These are phyloP conservation scores for Salvelinus fontinalis DNA, from an alignment of 2,113 vertebrate species.

Conservation along the genomic window DNA sequence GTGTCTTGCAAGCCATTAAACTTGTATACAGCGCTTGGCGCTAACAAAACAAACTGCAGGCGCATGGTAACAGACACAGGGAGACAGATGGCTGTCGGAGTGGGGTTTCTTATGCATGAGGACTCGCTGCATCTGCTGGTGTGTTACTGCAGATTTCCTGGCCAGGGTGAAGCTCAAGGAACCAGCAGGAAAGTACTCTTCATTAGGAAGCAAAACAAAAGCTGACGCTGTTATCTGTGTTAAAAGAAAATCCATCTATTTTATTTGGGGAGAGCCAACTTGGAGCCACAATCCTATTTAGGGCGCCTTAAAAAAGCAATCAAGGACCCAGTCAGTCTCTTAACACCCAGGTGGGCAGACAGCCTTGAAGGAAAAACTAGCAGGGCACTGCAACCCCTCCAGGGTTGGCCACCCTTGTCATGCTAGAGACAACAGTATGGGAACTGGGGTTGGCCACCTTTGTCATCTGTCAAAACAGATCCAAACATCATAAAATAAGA, in stretches of 20 bases:
- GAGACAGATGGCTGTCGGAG: constrained; percentile 71
- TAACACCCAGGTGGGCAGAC: constrained; percentile 41
- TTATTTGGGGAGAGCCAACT: not conserved
- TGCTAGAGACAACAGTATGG: constrained; percentile 23
- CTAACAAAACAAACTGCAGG: constrained; percentile 55
- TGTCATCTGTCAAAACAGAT: constrained; percentile 49
- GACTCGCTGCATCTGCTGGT: constrained; percentile 65
- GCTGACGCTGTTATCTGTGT: constrained; percentile 31
- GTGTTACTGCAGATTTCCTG: constrained; percentile 39
- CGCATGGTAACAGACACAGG: constrained; percentile 51
- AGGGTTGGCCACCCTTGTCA: constrained; percentile 29
- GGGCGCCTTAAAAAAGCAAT: constrained; percentile 34
- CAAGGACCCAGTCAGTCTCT: constrained; percentile 36
- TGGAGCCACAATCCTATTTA: constrained; percentile 17
- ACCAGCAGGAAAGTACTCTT: constrained; percentile 39
- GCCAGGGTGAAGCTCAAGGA: constrained; percentile 55
- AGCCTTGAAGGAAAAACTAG: constrained; percentile 19
- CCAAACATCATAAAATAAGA: constrained; percentile 42
- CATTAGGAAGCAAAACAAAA: constrained; percentile 47
- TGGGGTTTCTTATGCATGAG: constrained; percentile 66
- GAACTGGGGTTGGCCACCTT: constrained; percentile 24
- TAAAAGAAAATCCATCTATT: constrained; percentile 20
- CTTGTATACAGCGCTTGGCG: constrained; percentile 46
- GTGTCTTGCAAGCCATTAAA: constrained; percentile 59
- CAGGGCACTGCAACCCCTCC: constrained; percentile 12